Conservation (phyloP, 2,113 vertebrate species). For the Scartelaos histophorus region DNA sequence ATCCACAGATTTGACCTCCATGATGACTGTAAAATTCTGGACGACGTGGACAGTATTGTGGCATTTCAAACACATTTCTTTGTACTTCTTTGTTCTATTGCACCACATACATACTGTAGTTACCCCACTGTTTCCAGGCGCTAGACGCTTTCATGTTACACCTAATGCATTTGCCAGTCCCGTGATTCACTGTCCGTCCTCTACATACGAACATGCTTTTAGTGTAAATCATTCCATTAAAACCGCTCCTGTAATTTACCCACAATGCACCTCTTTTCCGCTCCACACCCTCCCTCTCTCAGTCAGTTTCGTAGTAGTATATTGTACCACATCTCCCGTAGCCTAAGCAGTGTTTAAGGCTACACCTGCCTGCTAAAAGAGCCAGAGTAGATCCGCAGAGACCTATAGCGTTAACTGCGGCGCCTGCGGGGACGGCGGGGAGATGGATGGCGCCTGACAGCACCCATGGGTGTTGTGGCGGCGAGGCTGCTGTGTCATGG, state of each 20-base stretch:
- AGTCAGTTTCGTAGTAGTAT: slow-evolving; percentile 40
- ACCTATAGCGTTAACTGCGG: slow-evolving; percentile 33
- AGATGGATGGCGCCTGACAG: slow-evolving; percentile 69
- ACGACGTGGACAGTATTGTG: not conserved
- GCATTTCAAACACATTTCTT: not conserved
- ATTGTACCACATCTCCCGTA: slow-evolving; percentile 5
- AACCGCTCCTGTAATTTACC: not conserved
- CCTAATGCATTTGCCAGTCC: slow-evolving; percentile 29
- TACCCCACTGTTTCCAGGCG: slow-evolving; percentile 20
- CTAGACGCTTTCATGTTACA: slow-evolving; percentile 33
- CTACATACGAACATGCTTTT: slow-evolving; percentile 11
- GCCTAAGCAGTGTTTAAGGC: slow-evolving; percentile 10
- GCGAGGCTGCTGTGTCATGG: slow-evolving; percentile 69
- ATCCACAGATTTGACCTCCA: too few relatives aligned
- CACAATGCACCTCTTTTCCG: not conserved
- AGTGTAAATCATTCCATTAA: slow-evolving; percentile 16
- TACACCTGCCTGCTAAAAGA: slow-evolving; percentile 32
- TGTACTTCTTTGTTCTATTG: slow-evolving; percentile 41
- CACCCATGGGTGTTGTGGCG: slow-evolving; percentile 39
- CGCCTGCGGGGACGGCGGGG: slow-evolving; percentile 35
- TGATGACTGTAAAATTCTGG: too few relatives aligned
- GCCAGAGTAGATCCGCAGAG: slow-evolving; percentile 29
- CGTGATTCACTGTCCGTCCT: slow-evolving; percentile 47
- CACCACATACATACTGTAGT: slow-evolving; percentile 33
- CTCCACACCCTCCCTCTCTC: slow-evolving; percentile 19